phyloP scores from a whole-genome alignment of 2,888 invertebrate genomes.

The Tortricodes alternella region DNA sequence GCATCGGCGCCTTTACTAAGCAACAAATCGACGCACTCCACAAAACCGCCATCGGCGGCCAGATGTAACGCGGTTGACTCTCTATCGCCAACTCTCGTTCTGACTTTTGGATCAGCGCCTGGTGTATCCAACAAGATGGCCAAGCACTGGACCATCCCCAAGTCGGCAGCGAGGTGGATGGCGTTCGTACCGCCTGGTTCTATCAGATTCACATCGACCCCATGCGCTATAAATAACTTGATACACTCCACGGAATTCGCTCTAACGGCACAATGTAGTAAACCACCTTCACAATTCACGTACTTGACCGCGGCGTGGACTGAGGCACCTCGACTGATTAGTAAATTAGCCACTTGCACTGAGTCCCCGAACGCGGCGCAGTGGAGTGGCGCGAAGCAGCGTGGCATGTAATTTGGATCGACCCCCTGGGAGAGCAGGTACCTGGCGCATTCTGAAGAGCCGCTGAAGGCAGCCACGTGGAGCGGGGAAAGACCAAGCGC shows the following conservation, averaged over 20 bases:
- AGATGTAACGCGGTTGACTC: conserved; percentile 92
- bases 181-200: conserved; percentile 90
- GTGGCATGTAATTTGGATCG: conserved; percentile 86
- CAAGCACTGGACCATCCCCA: conserved; percentile 89
- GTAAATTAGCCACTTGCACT: conserved; percentile 89
- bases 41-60: conserved; percentile 94
- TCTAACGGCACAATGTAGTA: conserved; percentile 92
- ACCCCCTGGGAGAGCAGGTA: conserved; percentile 86
- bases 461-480: conserved; percentile 90
- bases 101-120: conserved; percentile 86
- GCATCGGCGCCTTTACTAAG: conserved; percentile 89
- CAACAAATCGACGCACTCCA: conserved; percentile 89
- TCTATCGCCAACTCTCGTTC: conserved; percentile 87
- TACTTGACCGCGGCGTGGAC: conserved; percentile 86
- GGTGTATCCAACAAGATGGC: conserved; percentile 89
- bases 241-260: conserved; percentile 93
- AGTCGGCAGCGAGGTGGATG: conserved; percentile 90
- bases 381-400: conserved; percentile 92
- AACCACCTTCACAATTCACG: conserved; percentile 87
- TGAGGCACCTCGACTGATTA: conserved; percentile 88
- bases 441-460: conserved; percentile 87
- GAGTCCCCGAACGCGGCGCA: conserved; percentile 95
- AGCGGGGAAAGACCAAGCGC: conserved; percentile 88
- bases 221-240: conserved; percentile 87
- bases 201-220: conserved; percentile 88